Base-by-base conservation (phyloP, 2,113 vertebrate species). In the Perccottus glenii region DNA sequence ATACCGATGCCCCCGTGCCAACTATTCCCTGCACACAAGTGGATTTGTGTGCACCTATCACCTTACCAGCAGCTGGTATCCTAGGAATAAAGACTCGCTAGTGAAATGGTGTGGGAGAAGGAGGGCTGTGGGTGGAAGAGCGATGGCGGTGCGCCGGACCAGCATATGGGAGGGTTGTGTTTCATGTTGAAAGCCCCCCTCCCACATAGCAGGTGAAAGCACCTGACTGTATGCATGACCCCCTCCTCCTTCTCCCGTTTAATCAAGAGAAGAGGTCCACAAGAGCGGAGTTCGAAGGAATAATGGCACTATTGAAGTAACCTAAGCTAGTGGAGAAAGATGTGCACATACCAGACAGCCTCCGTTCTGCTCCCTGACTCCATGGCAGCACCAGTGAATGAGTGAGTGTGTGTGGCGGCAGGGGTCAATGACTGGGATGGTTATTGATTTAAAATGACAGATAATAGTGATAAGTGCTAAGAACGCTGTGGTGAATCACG, bases 31-130 rank as follows among this genome's bases (percentile, higher is more conserved):
- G 11, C 33, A 61, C 36, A 42, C 46, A 19, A 16, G 33, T 51
- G 62, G 57, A 65, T 73, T 46, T 47, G 27, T 50, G 64, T 59
- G 62, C 64, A 80, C 67, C 81, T 82, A 87, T 90, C 85, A 69
- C 78, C 73, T 89, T 87, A 87, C 86, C n/a, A n/a, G 74, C 88
- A 92, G 87, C 87, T 88, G 88, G 68, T 60, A 82, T 72, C 64
- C 77, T 27, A 61, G 77, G 81, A 76, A 84, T 79, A 81, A 84
- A 78, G 70, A 78, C 49, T 47, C 50, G n/a, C 64, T 64, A 69
- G 75, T 38, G 73, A 62, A 81, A 76, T 56, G 67, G 75, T 59
- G 49, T 42, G 62, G 70, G 33, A 11, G 19, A 43, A 73, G 73
- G 55, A 48, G 56, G 47, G 11, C 3, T 10, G 75, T 50, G 76